These are phyloP conservation scores for Rhamnusium bicolor DNA, from an alignment of 2,888 invertebrate species.

Conservation along the genomic window DNA sequence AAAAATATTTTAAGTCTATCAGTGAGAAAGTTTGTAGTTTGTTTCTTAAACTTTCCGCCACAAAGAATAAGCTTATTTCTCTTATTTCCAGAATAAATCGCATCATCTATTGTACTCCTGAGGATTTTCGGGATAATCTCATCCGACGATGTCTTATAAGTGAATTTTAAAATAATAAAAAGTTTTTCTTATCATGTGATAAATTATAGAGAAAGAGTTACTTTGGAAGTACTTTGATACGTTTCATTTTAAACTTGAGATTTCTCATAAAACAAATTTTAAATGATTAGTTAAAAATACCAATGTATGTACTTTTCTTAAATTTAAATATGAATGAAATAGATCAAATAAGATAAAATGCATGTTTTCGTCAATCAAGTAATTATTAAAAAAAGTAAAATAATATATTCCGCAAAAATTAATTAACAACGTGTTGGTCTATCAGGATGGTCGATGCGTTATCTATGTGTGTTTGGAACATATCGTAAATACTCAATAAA, in stretches of 20 bases:
- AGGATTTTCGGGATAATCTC: conserved; percentile 18
- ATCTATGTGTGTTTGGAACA: too few species aligned
- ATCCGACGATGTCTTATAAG: conserved; percentile 20
- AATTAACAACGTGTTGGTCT: too few species aligned
- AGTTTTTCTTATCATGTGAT: neutral
- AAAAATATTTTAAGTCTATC: neutral
- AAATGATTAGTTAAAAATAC: too few species aligned
- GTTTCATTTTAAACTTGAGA: neutral
- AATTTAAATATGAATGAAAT: too few species aligned
- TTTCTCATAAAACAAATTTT: too few species aligned
- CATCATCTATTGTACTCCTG: conserved; percentile 24
- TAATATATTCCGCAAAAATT: too few species aligned
- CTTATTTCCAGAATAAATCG: conserved; percentile 17
- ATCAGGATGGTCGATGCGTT: too few species aligned
- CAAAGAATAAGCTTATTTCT: conserved; percentile 12
- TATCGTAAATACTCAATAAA: too few species aligned
- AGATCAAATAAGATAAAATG: too few species aligned
- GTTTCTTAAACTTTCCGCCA: conserved; percentile 12
- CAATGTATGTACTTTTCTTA: too few species aligned
- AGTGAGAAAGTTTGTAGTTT: neutral
- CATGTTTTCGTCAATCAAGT: too few species aligned
- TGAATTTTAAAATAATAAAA: conserved; percentile 20
- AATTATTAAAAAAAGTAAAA: too few species aligned
- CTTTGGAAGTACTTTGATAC: neutral
- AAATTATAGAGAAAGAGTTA: neutral